These are phyloP conservation scores for Petrolisthes manimaculis DNA, from an alignment of 2,888 invertebrate genomes.

Conservation along the genomic window DNA sequence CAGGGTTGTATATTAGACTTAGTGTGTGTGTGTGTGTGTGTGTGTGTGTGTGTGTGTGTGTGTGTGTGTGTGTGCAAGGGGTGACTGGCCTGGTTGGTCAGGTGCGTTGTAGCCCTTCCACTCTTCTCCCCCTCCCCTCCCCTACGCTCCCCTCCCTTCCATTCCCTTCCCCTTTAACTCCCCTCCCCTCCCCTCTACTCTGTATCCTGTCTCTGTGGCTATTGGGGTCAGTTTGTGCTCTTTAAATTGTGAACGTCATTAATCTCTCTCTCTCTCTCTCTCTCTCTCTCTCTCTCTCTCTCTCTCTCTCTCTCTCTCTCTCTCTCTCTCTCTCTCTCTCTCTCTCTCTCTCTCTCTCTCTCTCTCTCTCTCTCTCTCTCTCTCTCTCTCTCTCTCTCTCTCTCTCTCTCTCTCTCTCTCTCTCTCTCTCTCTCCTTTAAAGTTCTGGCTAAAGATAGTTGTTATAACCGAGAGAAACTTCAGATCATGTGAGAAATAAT, in stretches of 20 bases:
- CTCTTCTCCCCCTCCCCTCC: background rate
- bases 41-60: no score
- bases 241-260: background rate
- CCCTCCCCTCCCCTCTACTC: background rate
- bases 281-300: background rate
- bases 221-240: background rate
- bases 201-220: background rate
- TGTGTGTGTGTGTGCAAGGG: no score
- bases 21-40: no score
- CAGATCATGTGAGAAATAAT: no score
- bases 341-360: slow-evolving; percentile 10
- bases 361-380: background rate
- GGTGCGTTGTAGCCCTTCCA: no score
- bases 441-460: slow-evolving; percentile 19
- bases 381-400: background rate
- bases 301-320: background rate
- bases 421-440: background rate
- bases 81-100: no score
- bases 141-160: background rate
- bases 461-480: background rate
- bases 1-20: no score
- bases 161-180: background rate
- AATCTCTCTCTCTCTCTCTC: background rate
- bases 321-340: background rate
- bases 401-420: background rate